Evolutionary conservation across 2,113 vertebrate species (phyloP), one percentile per base, ranked within the genome.

Genomic region (Amblyopsis rosae): DNA sequence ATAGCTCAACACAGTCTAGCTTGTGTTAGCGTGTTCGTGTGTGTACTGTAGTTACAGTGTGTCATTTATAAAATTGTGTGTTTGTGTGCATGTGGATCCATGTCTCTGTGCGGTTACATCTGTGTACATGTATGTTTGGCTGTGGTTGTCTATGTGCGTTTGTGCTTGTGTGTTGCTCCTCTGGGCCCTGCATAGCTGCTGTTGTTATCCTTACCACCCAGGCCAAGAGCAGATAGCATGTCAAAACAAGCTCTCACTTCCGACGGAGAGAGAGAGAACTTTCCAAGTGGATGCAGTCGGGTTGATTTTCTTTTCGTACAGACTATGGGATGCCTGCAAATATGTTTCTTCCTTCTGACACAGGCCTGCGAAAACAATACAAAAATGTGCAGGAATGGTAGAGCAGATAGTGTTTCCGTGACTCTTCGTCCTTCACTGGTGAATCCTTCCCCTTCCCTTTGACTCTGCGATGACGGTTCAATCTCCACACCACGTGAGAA

Each of bases 161-260:
- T 12, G n/a, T 73, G 67, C 60, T 71, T 80, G 77, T 49, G 33
- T 73, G 66, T 80, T 80, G 72, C 67, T 84, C 72, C 66, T 47
- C 69, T 73, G 62, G 62, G 73, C 59, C 67, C 86, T 55, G 53
- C 72, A 72, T 70, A 76, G 74, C 68, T 90, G 78, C 83, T 86
- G 81, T 84, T 90, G 83, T 89, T 85, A 67, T 90, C 86, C 74
- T 87, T 83, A 71, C 81, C 84, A 87, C 76, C 77, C 77, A 76
- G 81, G 88, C 82, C 90, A 88, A 87, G 81, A 85, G 82, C 76
- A 84, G 82, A 89, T 89, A 89, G 78, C 68, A 72, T 87, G 83
- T 91, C 72, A 82, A 90, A 91, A 91, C 84, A 92, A 85, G 71
- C 82, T 8, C 80, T 77, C 72, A 79, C 87, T 88, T 91, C 87